Evolutionary conservation across 2,113 vertebrate genomes (phyloP), one percentile per base, ranked within the genome.

Genomic region (Pseudolaguvia tuberculata): DNA sequence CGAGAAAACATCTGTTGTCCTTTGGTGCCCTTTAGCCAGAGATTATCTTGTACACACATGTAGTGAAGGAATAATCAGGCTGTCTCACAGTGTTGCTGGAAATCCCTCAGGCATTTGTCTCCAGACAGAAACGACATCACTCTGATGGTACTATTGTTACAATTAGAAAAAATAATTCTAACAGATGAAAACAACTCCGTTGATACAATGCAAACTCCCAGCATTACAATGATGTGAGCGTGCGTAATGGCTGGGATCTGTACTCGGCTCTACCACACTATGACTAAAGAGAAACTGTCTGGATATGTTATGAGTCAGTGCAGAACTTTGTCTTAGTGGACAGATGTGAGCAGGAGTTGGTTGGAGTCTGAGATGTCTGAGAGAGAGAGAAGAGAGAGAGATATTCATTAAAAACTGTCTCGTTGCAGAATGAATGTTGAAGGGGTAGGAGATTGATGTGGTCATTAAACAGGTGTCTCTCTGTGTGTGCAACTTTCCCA

Each of bases 381-480:
- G 35, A 12, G 25, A 42, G 8, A 35, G 27, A 12, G 18, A 45
- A 42, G 39, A 35, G 27, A 12, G 18, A 45, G 17, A 7, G 51
- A 65, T 14, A 35, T 29, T 58, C 63, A 58, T 76, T 12, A 58
- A 31, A 5, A 66, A 11, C 18, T 35, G 65, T 59, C 14, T 25
- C 23, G 15, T 25, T 31, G n/a, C 31, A 70, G 45, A 61, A 12
- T 51, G 29, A 52, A 59, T 76, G 66, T 39, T 57, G 42, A 74
- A 74, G 39, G 65, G 42, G 45, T 25, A 15, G 23, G 63, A 42
- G 68, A 75, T 23, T 42, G 78, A 72, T 58, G 53, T 72, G 69
- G 20, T 42, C 71, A 29, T 76, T 78, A 69, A 68, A 76, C 80
- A 81, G 76, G 80, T 81, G 80, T 72, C 69, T 29, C 80, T 72